Conservation (phyloP, 2,888 invertebrate species). For the Eudasyphora cyanicolor region DNA sequence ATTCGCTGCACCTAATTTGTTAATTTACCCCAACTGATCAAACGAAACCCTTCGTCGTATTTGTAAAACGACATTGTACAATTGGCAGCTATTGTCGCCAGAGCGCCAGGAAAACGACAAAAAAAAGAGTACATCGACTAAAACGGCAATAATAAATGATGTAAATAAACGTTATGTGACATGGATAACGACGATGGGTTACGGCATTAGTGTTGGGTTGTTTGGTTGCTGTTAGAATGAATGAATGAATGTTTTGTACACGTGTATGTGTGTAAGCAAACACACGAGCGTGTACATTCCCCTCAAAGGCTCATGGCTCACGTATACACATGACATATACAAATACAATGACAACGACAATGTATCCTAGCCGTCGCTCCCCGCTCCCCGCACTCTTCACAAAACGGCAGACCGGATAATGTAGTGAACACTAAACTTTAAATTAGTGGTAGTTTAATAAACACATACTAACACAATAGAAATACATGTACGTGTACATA, state of each 20-base stretch:
- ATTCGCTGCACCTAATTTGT: no score
- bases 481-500: neutral
- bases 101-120: neutral
- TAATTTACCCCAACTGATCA: neutral
- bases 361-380: no score
- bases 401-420: neutral
- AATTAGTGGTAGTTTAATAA: slow-evolving; percentile 31
- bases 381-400: neutral
- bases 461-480: neutral
- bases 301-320: neutral
- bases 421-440: slow-evolving; percentile 33
- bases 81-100: neutral
- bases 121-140: neutral
- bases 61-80: neutral
- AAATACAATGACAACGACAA: neutral
- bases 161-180: slow-evolving; percentile 42
- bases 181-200: slow-evolving; percentile 24
- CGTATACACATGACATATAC: neutral
- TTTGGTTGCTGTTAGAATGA: no score
- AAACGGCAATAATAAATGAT: slow-evolving; percentile 28
- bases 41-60: neutral
- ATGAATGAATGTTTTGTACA: neutral
- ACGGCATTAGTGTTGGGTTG: no score
- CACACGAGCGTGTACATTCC: neutral
- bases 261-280: no score